These are phyloP conservation scores for Cheiracanthium punctorium DNA, from an alignment of 2,888 invertebrate species.

Conservation along the genomic window DNA sequence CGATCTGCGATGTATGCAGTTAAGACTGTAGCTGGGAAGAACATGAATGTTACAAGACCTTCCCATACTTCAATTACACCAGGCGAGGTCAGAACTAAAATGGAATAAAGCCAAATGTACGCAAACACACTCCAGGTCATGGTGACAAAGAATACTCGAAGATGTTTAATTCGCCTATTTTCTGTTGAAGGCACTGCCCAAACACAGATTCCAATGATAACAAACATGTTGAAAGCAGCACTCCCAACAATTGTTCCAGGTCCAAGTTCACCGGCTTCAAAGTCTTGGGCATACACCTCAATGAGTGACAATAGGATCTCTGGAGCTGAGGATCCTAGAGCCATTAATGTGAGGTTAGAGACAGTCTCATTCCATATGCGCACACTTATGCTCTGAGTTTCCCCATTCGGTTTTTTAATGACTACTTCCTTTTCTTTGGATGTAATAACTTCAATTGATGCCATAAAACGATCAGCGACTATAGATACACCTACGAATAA, in stretches of 20 bases:
- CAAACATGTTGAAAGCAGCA: slow-evolving; percentile 98
- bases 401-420: slow-evolving; percentile 91
- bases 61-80: slow-evolving; percentile 97
- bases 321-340: slow-evolving; percentile 97
- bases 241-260: slow-evolving; percentile 99
- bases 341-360: slow-evolving; percentile 98
- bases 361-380: slow-evolving; percentile 99
- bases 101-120: slow-evolving; percentile 97
- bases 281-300: slow-evolving; percentile 96
- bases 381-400: slow-evolving; percentile 90
- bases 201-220: slow-evolving; percentile 97
- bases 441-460: slow-evolving; percentile 98
- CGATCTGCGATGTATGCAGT: slow-evolving; percentile 98
- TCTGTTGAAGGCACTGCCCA: slow-evolving; percentile 88
- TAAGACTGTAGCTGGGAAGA: slow-evolving; percentile 96
- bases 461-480: slow-evolving; percentile 99
- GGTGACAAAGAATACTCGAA: slow-evolving; percentile 97
- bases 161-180: slow-evolving; percentile 92
- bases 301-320: slow-evolving; percentile 98
- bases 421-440: slow-evolving; percentile 95
- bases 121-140: slow-evolving; percentile 98
- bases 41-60: slow-evolving; percentile 92
- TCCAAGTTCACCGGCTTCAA: slow-evolving; percentile 96
- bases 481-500: slow-evolving; percentile 99
- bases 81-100: slow-evolving; percentile 89